Evolutionary conservation across 92 coral and sea anemone species (phyloP), one percentile per base, ranked within the genome.

Genomic region (Actinernus sp.): DNA sequence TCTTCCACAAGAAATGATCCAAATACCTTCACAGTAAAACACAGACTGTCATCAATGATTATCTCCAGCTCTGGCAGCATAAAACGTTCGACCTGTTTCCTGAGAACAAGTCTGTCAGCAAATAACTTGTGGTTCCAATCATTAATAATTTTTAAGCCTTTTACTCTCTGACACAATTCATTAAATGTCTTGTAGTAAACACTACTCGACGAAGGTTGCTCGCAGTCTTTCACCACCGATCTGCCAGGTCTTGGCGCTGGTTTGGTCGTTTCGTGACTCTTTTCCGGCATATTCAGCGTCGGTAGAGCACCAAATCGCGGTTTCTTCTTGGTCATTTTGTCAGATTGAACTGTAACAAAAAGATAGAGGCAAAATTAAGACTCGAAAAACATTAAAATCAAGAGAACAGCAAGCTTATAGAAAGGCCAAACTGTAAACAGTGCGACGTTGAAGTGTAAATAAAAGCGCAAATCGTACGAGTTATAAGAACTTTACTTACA

Each of bases 201-300:
- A 17, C 2, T 51, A 29, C 24, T 51, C 0, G 32, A 17, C 33
- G 0, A 17, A 1, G 18, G 18, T 0, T 51, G 26, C n/a, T 51
- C 58, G 24, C 2, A 29, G 24, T 51, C 58, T 51, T 17, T 51
- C 26, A 51, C 58, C 14, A 51, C 24, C 2, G 58, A 51, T 5
- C 58, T 51, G 32, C 22, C 25, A 2, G 67, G 75, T 41, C 69
- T 65, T 66, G 75, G 40, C 38, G 74, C 28, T 43, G 76, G 75
- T 26, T 37, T 58, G 46, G 24, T 58, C 36, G 65, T n/a, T 31
- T 58, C 65, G 31, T 58, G 65, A 29, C 65, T 58, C 36, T 58
- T 58, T 48, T 58, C 36, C 26, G 65, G 65, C 65, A 58, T 19
- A 34, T 58, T 58, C 31, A 58, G 65, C 28, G 65, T 58, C 8